These are phyloP conservation scores for Microcebus griseorufus DNA, from an alignment of 2,113 vertebrate species.

Conservation along the genomic window DNA sequence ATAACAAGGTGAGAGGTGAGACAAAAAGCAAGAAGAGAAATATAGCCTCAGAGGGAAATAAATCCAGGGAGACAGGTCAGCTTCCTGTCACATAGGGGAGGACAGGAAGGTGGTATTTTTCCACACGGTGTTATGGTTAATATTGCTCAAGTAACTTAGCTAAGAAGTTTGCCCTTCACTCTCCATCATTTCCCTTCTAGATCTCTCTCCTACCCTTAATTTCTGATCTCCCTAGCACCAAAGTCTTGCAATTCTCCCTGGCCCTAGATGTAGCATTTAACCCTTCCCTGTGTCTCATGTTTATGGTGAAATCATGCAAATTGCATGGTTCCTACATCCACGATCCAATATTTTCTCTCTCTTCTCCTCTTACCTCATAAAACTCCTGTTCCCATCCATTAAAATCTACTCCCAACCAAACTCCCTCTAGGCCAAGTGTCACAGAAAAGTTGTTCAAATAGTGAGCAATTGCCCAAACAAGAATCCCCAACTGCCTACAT, in stretches of 20 bases:
- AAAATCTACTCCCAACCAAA: background rate
- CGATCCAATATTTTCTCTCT: background rate
- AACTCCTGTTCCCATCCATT: background rate
- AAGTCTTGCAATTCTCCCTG: background rate
- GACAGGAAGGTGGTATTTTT: background rate
- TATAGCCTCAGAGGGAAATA: background rate
- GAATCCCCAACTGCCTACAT: background rate
- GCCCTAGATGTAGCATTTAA: background rate
- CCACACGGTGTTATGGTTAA: background rate
- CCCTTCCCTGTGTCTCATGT: background rate
- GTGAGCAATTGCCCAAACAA: background rate
- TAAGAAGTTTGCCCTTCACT: background rate
- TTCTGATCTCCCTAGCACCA: background rate
- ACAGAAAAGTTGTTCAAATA: background rate
- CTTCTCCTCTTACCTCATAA: background rate
- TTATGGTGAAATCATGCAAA: background rate
- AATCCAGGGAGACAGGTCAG: background rate
- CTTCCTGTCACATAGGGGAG: background rate
- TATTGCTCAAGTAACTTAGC: background rate
- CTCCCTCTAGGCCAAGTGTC: background rate
- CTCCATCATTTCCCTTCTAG: background rate
- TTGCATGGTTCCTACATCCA: background rate
- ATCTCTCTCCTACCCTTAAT: background rate
- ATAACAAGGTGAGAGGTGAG: constrained; percentile 9
- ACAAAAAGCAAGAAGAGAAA: constrained; percentile 31